phyloP scores from a whole-genome alignment of 2,888 invertebrate species.

The Epiblema foenella region DNA sequence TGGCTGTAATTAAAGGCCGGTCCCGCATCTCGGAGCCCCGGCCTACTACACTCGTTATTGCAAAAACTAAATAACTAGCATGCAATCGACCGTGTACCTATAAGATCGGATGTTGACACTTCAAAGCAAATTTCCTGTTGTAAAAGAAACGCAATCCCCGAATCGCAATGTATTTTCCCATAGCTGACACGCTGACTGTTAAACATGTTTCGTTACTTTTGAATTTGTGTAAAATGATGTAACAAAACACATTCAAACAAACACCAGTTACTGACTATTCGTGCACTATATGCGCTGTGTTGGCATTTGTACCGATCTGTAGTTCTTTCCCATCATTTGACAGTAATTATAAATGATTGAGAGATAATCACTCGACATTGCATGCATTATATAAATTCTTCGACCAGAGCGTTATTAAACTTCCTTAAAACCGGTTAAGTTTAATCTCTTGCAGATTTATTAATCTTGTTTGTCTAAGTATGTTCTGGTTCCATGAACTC shows the following conservation, averaged over 20 bases:
- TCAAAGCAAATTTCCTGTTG: conserved; percentile 55
- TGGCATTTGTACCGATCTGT: too few species aligned
- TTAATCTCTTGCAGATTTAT: neutral
- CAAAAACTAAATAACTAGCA: conserved; percentile 64
- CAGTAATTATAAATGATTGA: conserved; percentile 36
- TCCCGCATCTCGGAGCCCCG: conserved; percentile 61
- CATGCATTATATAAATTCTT: conserved; percentile 11
- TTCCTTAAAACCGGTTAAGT: conserved; percentile 10
- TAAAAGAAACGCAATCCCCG: conserved; percentile 41
- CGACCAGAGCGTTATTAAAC: conserved; percentile 4
- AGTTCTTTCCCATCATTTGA: conserved; percentile 37
- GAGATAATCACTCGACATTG: conserved; percentile 30
- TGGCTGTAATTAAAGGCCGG: conserved; percentile 53
- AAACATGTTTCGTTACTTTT: conserved; percentile 15
- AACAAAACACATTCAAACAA: conserved; percentile 25
- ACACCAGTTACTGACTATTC: too few species aligned
- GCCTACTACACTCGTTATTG: conserved; percentile 67
- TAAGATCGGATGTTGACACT: conserved; percentile 56
- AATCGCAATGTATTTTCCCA: conserved; percentile 23
- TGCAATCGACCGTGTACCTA: conserved; percentile 51
- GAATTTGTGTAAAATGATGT: neutral
- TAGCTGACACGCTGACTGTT: conserved; percentile 5
- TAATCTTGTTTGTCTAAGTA: neutral
- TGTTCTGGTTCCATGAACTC: neutral
- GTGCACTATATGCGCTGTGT: too few species aligned